Conservation (phyloP, 2,888 invertebrate species). For the Sturmia bella region DNA sequence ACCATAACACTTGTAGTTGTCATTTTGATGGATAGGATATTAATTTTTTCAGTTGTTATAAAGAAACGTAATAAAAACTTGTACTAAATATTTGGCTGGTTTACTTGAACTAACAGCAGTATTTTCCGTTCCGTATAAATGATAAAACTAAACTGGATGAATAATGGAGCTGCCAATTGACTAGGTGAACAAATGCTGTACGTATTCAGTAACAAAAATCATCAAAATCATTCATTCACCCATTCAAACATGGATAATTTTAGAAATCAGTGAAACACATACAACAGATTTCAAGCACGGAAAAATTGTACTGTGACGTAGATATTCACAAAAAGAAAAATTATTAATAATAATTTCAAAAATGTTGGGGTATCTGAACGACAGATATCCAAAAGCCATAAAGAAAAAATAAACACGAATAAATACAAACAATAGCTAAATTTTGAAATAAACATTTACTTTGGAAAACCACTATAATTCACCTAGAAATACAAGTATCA, state of each 20-base stretch:
- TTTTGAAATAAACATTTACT: conserved; percentile 70
- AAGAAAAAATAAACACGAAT: conserved; percentile 24
- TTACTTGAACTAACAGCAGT: conserved; percentile 20
- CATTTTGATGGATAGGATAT: conserved; percentile 58
- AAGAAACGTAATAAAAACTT: conserved; percentile 1
- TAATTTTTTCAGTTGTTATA: too few relatives aligned
- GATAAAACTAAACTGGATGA: conserved; percentile 77
- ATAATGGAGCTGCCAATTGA: conserved; percentile 72
- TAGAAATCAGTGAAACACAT: conserved; percentile 13
- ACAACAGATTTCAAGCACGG: conserved; percentile 1
- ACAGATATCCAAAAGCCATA: conserved; percentile 41
- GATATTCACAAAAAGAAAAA: conserved; percentile 27
- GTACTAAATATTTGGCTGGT: background rate
- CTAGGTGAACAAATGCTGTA: conserved; percentile 64
- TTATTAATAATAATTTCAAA: too few relatives aligned
- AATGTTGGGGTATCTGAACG: conserved; percentile 19
- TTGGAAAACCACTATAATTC: conserved; percentile 78
- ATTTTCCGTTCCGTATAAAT: conserved; percentile 76
- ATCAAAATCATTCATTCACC: conserved; percentile 30
- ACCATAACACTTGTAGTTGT: conserved; percentile 63
- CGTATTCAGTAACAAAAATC: conserved; percentile 24
- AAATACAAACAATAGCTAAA: background rate
- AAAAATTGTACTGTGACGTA: conserved; percentile 59
- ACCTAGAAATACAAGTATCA: conserved; percentile 32
- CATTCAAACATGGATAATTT: conserved; percentile 21